phyloP scores from a whole-genome alignment of 2,113 vertebrate species.

The Sakesphorus luctuosus region DNA sequence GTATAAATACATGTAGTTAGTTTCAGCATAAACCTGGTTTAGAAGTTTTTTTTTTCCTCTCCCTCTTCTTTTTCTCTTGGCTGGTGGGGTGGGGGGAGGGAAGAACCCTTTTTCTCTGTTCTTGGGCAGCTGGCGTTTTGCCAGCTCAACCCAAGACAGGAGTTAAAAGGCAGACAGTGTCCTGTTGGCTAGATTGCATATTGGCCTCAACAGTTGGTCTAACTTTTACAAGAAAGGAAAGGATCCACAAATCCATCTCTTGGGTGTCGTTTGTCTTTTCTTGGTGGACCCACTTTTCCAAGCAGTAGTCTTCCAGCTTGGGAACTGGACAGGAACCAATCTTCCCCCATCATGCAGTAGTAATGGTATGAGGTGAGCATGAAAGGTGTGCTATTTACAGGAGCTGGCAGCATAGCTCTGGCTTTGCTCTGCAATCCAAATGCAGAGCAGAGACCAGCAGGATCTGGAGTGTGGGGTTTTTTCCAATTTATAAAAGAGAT shows the following conservation, averaged over 20 bases:
- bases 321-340: neutral
- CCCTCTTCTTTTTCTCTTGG: too few species aligned
- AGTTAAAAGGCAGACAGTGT: neutral
- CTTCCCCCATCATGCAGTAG: neutral
- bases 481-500: neutral
- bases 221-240: neutral
- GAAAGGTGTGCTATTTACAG: neutral
- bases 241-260: neutral
- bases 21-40: too few species aligned
- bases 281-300: neutral
- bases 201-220: neutral
- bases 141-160: too few species aligned
- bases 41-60: too few species aligned
- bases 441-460: neutral
- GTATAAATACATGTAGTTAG: too few species aligned
- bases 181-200: neutral
- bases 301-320: neutral
- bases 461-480: neutral
- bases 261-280: neutral
- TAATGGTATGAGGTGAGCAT: neutral
- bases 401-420: neutral
- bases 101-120: too few species aligned
- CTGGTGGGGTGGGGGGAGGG: too few species aligned
- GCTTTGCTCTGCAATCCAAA: neutral
- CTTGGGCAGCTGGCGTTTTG: too few species aligned